A percentile compares a stretch with the other conserved stretches of the same genome.
These are phyloP conservation scores for Helarctos malayanus DNA, from an alignment of 2,797 vertebrate genomes.

Conservation along the genomic window DNA sequence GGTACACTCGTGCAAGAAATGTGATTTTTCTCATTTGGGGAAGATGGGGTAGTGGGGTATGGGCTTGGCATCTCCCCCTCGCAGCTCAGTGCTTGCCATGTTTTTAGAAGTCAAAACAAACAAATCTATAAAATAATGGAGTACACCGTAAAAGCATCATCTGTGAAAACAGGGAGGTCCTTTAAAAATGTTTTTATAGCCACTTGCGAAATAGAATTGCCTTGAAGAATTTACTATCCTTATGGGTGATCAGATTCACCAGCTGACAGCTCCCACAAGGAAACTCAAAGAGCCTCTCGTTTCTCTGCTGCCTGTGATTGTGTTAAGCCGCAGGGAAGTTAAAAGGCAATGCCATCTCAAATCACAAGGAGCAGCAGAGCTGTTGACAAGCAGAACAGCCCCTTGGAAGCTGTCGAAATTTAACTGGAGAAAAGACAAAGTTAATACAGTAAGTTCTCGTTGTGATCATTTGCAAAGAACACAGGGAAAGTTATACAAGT, in stretches of 20 bases:
- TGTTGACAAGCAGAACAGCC: neutral
- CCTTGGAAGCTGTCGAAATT: constrained; percentile 34
- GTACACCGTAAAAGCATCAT: constrained; percentile 41
- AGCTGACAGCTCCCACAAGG: neutral
- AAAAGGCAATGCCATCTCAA: neutral
- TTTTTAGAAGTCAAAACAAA: constrained; percentile 22
- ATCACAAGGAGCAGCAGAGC: neutral
- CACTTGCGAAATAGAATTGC: constrained; percentile 19
- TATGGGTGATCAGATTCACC: neutral
- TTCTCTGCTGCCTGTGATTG: neutral
- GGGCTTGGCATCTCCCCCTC: neutral
- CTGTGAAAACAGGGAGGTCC: constrained; percentile 29
- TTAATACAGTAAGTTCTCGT: constrained; percentile 49
- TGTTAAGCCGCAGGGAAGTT: neutral
- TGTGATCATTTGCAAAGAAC: constrained; percentile 5
- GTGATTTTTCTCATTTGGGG: neutral
- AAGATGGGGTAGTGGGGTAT: neutral
- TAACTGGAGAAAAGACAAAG: constrained; percentile 34
- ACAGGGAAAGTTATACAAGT: neutral
- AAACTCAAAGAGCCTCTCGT: neutral
- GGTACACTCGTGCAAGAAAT: neutral
- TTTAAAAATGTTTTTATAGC: constrained; percentile 38
- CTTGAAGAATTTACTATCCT: neutral
- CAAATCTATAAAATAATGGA: neutral
- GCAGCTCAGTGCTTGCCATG: neutral